Evolutionary conservation across 2,888 invertebrate genomes (phyloP).

Genomic region (Agrochola lota): DNA sequence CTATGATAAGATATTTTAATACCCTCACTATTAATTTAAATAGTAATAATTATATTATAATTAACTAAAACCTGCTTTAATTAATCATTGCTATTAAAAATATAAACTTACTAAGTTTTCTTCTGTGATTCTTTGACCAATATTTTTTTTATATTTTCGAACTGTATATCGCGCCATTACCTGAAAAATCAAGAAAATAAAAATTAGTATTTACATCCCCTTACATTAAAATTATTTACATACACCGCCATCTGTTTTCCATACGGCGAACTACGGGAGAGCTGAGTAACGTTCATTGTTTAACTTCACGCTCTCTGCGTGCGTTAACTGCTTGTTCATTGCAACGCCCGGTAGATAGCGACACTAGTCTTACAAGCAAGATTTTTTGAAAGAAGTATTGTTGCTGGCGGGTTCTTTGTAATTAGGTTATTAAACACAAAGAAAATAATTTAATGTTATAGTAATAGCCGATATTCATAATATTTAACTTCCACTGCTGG

Average conservation of each 20-base stretch:
- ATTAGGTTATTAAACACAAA: not conserved
- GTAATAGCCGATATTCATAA: not conserved
- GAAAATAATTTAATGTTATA: not conserved
- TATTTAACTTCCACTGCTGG: not conserved
- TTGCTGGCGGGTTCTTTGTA: not conserved
- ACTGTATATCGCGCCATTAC: conserved; percentile 49
- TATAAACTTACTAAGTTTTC: too few species aligned
- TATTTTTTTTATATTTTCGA: too few species aligned
- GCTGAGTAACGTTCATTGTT: conserved; percentile 39
- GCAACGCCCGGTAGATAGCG: conserved; percentile 65
- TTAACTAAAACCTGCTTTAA: too few species aligned
- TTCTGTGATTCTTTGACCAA: too few species aligned
- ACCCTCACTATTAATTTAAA: conserved; percentile 6
- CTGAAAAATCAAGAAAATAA: conserved; percentile 65
- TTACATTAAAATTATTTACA: not conserved
- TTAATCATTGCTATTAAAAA: too few species aligned
- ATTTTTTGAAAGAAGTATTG: too few species aligned
- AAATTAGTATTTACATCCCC: not conserved
- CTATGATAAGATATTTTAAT: conserved; percentile 56
- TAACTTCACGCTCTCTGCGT: conserved; percentile 21
- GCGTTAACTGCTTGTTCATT: conserved; percentile 29
- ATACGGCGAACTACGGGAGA: conserved; percentile 54
- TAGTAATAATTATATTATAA: not conserved
- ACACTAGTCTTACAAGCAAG: conserved; percentile 35
- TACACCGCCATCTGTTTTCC: conserved; percentile 71